Base-by-base conservation (phyloP, 92 coral and sea anemone species). In the Ricordea florida region DNA sequence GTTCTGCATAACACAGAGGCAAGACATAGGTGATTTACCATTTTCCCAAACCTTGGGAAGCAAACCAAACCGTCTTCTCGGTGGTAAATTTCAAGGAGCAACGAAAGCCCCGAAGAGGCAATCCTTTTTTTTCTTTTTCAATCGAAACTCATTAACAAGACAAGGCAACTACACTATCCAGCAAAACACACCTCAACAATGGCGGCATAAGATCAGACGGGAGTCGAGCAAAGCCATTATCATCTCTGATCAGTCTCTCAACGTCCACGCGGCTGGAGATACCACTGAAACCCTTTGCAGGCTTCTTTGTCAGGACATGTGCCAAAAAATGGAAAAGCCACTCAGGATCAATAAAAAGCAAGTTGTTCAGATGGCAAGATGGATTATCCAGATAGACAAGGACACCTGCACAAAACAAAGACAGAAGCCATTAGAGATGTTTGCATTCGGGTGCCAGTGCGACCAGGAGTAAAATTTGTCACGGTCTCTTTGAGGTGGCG, bases 371-470 rank as follows among this genome's bases (percentile, higher is more conserved):
- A 57, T 86, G 94, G 43, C 90, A 81, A 14, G 90, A 83, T 3
- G 99, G 99, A 44, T 96, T 90, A 13, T 90, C 99, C 28, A 74
- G 81, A 65, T 96, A 90, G 22, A 96, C 80, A 24, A 92, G 60
- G 1, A 94, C 85, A 49, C 98, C 98, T 94, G 76, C 14, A 17
- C 8, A 37, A 21, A 14, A 55, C 5, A 13, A 40, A 1, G 18
- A 20, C 10, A 2, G 27, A 40, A 24, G 15, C 3, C 1, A 55
- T 24, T 44, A 1, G 20, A 22, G 8, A n/a, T 2, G 2, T 32
- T 2, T 3, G 43, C 21, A 3, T 22, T 43, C 20, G 3, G 4
- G 1, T 43, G n/a, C 10, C 10, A n/a, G 0, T 1, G 49, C 0
- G 0, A 43, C n/a, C 49, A 43, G 10, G n/a, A n/a, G 20, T 43